phyloP scores from a whole-genome alignment of 2,888 invertebrate genomes.

The Nineta flava region DNA sequence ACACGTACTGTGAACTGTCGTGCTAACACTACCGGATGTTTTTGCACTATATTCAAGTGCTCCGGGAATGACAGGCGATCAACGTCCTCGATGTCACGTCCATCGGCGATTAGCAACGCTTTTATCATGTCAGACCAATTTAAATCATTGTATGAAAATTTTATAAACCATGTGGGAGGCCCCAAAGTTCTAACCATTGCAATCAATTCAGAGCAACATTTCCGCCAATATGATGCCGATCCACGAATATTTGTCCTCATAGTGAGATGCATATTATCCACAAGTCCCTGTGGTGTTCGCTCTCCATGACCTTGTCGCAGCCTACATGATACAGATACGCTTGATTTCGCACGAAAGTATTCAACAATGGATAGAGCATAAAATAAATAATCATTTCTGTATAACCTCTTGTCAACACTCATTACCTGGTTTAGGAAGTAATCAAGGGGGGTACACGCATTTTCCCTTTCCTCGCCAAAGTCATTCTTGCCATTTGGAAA shows the following conservation, averaged over 20 bases:
- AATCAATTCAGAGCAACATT: conserved; percentile 17
- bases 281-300: no score
- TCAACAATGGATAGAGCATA: conserved; percentile 18
- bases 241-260: conserved; percentile 19
- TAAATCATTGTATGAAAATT: conserved; percentile 14
- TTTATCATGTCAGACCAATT: conserved; percentile 19
- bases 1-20: conserved; percentile 17
- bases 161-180: conserved; percentile 20
- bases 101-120: conserved; percentile 19
- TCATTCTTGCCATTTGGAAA: no score
- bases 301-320: no score
- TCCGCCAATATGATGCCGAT: conserved; percentile 17
- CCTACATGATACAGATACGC: no score
- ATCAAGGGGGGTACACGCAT: no score
- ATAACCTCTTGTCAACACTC: conserved; percentile 12
- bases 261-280: no score
- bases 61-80: background rate
- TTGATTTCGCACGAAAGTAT: no score
- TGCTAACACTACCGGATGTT: conserved; percentile 2
- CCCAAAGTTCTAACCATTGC: conserved; percentile 19
- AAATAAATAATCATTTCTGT: conserved; percentile 17
- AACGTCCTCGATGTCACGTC: conserved; percentile 9
- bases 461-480: no score
- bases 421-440: no score
- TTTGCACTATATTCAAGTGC: background rate